Conservation (phyloP, 2,797 vertebrate species). For the Muraenolepis orangiensis region DNA sequence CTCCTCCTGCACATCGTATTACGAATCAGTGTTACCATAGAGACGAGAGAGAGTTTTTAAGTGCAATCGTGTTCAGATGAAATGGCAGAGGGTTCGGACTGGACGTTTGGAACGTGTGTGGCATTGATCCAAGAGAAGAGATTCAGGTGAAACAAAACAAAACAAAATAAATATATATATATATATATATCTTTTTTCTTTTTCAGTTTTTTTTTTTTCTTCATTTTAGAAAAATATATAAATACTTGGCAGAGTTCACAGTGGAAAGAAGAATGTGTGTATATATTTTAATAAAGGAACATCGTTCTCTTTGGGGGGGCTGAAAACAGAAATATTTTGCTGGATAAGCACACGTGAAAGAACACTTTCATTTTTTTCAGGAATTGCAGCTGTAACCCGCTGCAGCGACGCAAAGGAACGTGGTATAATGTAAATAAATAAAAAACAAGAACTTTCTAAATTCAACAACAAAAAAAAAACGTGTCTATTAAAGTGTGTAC, state of each 20-base stretch:
- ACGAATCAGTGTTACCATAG: constrained; percentile 87
- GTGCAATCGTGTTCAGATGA: constrained; percentile 88
- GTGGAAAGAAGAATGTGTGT: constrained; percentile 73
- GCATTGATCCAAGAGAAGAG: constrained; percentile 83
- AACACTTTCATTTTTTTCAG: constrained; percentile 68
- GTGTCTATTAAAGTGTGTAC: constrained; percentile 72
- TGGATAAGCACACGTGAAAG: constrained; percentile 75
- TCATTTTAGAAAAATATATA: constrained; percentile 63
- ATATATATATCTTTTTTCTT: constrained; percentile 43
- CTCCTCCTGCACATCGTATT: constrained; percentile 87
- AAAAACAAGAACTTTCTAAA: constrained; percentile 71
- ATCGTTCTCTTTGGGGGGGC: constrained; percentile 58
- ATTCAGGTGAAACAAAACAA: constrained; percentile 66
- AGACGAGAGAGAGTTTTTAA: constrained; percentile 75
- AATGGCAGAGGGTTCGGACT: constrained; percentile 79
- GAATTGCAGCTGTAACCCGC: constrained; percentile 68
- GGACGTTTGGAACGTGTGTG: constrained; percentile 72
- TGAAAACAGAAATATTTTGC: constrained; percentile 75
- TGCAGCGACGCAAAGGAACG: constrained; percentile 63
- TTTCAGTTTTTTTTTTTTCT: constrained; percentile 49
- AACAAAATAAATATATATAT: constrained; percentile 24
- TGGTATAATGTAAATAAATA: constrained; percentile 67
- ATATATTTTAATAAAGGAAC: constrained; percentile 78
- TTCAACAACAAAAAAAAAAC: constrained; percentile 71
- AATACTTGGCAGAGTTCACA: constrained; percentile 61